These are phyloP conservation scores for Macquaria australasica DNA, from an alignment of 2,113 vertebrate species.

Conservation along the genomic window DNA sequence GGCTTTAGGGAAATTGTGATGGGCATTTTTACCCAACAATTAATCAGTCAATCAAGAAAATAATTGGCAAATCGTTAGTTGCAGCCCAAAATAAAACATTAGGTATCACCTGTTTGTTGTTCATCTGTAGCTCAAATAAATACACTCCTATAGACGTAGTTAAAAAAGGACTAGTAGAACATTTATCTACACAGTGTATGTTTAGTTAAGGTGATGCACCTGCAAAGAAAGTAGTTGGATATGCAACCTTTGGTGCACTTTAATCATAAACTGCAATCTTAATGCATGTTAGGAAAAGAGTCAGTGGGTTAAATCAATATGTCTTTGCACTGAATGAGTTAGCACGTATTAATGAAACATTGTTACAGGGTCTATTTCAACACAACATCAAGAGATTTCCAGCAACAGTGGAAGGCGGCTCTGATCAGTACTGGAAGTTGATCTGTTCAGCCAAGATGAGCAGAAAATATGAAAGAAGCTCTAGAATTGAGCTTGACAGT, in stretches of 20 bases:
- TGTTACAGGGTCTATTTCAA: conserved; percentile 5
- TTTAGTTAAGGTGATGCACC: too few relatives aligned
- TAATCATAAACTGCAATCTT: neutral
- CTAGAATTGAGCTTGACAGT: neutral
- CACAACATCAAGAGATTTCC: neutral
- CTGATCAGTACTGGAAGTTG: neutral
- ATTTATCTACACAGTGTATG: neutral
- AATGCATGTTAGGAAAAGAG: neutral
- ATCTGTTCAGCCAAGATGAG: neutral
- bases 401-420: neutral
- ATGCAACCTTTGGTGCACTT: neutral
- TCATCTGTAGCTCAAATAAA: neutral
- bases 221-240: neutral
- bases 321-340: neutral
- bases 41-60: neutral
- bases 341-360: neutral
- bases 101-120: neutral
- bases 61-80: neutral
- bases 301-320: neutral
- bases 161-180: neutral
- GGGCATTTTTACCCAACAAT: neutral
- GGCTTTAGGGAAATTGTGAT: neutral
- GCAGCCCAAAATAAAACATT: neutral
- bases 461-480: neutral
- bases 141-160: too few relatives aligned